Percentiles rank a stretch among this genome's conserved stretches.
Evolutionary conservation across 1,140 invertebrate genomes (phyloP).

Genomic region (Zophobas morio): DNA sequence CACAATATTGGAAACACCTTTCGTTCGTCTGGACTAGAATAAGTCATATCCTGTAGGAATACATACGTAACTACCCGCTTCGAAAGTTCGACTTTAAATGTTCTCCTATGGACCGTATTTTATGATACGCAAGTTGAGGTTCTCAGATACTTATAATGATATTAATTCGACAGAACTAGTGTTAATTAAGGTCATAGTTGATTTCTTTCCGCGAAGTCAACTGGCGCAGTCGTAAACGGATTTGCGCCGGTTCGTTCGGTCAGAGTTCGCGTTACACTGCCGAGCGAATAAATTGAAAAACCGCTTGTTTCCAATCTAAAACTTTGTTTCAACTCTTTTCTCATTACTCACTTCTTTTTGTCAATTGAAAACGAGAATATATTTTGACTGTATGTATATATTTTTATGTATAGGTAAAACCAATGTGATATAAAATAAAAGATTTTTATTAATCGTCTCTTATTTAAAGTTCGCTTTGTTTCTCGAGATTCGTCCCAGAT

Average conservation of each 20-base stretch:
- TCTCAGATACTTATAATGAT: neutral
- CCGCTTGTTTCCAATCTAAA: neutral
- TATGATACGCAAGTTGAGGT: neutral
- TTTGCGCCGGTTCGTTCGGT: neutral
- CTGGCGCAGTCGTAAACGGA: too few relatives aligned
- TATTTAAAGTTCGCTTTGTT: neutral
- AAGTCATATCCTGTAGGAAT: constrained; percentile 21
- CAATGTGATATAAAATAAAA: constrained; percentile 47
- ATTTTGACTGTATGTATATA: constrained; percentile 44
- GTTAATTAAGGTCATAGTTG: too few relatives aligned
- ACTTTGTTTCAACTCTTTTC: too few relatives aligned
- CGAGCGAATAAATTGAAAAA: neutral
- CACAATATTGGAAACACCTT: neutral
- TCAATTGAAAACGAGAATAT: constrained; percentile 39
- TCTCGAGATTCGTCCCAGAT: too few relatives aligned
- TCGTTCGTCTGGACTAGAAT: neutral
- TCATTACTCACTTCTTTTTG: constrained; percentile 11
- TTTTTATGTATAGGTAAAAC: constrained; percentile 39
- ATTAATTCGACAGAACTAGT: too few relatives aligned
- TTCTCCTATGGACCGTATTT: neutral
- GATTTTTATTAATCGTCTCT: constrained; percentile 36
- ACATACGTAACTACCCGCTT: constrained; percentile 8
- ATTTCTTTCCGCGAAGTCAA: too few relatives aligned
- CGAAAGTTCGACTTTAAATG: neutral
- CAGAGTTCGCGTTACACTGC: neutral